These are phyloP conservation scores for Numenius arquata DNA, from an alignment of 2,113 vertebrate species.

Conservation along the genomic window DNA sequence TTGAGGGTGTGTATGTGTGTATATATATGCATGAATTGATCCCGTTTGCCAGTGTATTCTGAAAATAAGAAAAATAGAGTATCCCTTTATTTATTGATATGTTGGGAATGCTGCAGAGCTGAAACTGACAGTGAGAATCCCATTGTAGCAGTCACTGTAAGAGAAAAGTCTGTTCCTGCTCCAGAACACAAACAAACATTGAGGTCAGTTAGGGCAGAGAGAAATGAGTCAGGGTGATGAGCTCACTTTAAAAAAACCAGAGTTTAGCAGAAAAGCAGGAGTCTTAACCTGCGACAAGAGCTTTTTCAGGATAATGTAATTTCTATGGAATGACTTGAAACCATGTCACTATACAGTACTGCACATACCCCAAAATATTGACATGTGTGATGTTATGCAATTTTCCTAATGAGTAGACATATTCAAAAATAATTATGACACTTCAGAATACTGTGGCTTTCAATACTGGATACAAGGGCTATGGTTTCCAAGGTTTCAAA, in stretches of 20 bases:
- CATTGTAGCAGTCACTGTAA: background rate
- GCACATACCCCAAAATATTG: background rate
- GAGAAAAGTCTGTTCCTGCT: background rate
- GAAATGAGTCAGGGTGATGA: constrained; percentile 13
- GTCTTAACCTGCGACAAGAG: background rate
- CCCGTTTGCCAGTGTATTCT: background rate
- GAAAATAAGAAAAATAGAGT: background rate
- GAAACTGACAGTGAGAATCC: background rate
- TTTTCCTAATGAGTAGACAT: background rate
- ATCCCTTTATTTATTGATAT: background rate
- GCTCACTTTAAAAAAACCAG: background rate
- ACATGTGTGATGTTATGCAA: background rate
- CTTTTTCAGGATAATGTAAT: background rate
- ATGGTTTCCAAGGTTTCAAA: constrained; percentile 28
- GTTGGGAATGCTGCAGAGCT: background rate
- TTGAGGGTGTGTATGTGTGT: background rate
- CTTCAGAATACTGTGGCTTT: background rate
- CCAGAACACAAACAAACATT: background rate
- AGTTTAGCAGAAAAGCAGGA: background rate
- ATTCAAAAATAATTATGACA: background rate
- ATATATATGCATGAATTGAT: background rate
- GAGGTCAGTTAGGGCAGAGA: background rate
- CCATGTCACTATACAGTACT: background rate
- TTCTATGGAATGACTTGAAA: background rate
- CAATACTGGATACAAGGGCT: background rate